Conservation (phyloP, 64 coral and sea anemone genomes). For the Porites lutea region DNA sequence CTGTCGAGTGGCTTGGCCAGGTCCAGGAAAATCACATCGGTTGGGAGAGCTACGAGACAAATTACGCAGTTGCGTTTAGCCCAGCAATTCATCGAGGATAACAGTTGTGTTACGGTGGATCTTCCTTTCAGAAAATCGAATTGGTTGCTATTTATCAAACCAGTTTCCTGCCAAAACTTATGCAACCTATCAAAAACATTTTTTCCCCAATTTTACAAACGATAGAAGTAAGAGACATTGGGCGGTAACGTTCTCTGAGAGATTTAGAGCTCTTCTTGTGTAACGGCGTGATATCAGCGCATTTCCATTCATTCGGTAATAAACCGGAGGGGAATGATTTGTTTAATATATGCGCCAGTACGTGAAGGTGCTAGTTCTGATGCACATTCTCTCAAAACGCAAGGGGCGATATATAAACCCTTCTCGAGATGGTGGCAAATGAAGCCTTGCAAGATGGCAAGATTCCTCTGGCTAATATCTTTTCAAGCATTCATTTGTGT, state of each 20-base stretch:
- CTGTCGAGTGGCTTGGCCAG: slow-evolving; percentile 49
- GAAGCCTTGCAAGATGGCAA: too few species aligned
- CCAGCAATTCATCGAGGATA: neutral
- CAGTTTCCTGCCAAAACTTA: slow-evolving; percentile 2
- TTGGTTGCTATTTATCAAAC: neutral
- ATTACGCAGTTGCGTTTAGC: neutral
- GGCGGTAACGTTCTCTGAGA: too few species aligned
- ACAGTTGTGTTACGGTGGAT: slow-evolving; percentile 20
- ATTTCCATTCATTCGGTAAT: neutral
- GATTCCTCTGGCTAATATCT: too few species aligned
- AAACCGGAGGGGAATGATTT: neutral
- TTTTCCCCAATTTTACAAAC: slow-evolving; percentile 6
- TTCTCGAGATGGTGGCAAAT: too few species aligned
- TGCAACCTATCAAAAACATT: slow-evolving; percentile 55
- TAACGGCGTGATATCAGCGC: too few species aligned
- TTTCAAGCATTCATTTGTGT: too few species aligned
- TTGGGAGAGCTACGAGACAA: neutral
- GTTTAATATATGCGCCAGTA: neutral
- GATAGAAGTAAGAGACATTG: too few species aligned
- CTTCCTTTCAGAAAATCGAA: too few species aligned
- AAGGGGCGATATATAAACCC: too few species aligned
- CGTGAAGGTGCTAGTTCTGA: neutral
- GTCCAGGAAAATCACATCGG: slow-evolving; percentile 31
- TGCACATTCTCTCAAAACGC: too few species aligned
- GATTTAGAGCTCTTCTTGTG: neutral